These are phyloP conservation scores for Percopsis transmontana DNA, from an alignment of 2,113 vertebrate species.

Conservation along the genomic window DNA sequence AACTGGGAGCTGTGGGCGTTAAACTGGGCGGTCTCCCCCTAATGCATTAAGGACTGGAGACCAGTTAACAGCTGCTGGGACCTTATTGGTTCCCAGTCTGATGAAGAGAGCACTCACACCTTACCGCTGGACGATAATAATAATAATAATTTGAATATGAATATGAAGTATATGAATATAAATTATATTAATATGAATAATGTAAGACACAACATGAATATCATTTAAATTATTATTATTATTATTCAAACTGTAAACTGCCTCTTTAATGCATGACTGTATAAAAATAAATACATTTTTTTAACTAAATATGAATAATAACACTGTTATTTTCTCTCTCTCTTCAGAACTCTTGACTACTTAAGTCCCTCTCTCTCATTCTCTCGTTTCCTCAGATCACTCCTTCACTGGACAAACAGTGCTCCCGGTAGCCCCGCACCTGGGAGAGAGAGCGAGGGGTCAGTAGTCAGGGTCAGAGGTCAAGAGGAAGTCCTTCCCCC, in stretches of 20 bases:
- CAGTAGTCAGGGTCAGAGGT: slow-evolving; percentile 88
- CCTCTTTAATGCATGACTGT: too few species aligned
- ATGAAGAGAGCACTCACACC: slow-evolving; percentile 16
- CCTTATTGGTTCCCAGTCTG: slow-evolving; percentile 12
- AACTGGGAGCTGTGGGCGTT: too few species aligned
- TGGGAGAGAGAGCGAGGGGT: slow-evolving; percentile 77
- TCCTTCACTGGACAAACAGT: slow-evolving; percentile 48
- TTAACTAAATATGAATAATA: too few species aligned
- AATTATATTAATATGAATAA: too few species aligned
- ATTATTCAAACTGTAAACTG: too few species aligned
- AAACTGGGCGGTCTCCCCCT: too few species aligned
- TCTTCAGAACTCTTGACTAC: not conserved
- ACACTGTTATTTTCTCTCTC: not conserved
- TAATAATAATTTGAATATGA: slow-evolving; percentile 12
- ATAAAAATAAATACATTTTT: too few species aligned
- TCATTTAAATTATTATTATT: too few species aligned
- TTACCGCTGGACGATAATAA: slow-evolving; percentile 25
- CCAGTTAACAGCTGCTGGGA: slow-evolving; percentile 6
- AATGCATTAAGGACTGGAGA: too few species aligned
- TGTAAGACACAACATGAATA: too few species aligned
- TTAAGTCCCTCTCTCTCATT: not conserved
- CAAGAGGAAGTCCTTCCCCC: slow-evolving; percentile 94
- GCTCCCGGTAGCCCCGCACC: slow-evolving; percentile 38
- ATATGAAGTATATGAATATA: not conserved
- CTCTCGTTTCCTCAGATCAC: slow-evolving; percentile 13